Conservation (phyloP, 2,113 vertebrate species). For the Seriola rivoliana region DNA sequence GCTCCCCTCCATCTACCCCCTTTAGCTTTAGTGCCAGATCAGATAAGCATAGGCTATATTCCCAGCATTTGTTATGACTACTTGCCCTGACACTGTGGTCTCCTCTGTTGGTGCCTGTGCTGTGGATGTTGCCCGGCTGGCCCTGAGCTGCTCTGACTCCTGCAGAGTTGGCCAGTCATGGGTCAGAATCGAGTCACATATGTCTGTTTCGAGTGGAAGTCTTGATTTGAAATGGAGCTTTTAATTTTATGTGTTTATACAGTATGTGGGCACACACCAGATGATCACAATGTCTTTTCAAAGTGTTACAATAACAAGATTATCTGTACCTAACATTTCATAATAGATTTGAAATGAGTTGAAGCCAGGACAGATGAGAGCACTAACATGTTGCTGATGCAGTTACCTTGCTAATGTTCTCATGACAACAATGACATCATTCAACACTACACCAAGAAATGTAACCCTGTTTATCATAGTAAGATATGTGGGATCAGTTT, state of each 20-base stretch:
- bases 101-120: constrained; percentile 39
- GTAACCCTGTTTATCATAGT: constrained; percentile 30
- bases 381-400: constrained; percentile 44
- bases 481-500: constrained; percentile 30
- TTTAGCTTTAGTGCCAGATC: constrained; percentile 59
- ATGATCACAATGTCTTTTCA: neutral
- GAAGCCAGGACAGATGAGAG: constrained; percentile 50
- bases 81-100: constrained; percentile 55
- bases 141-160: constrained; percentile 34
- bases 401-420: constrained; percentile 44
- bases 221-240: neutral
- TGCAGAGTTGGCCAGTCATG: neutral
- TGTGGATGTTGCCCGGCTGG: constrained; percentile 36
- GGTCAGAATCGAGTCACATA: constrained; percentile 17
- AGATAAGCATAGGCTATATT: constrained; percentile 62
- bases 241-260: neutral
- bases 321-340: neutral
- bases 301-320: neutral
- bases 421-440: constrained; percentile 35
- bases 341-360: constrained; percentile 42
- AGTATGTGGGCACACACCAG: neutral
- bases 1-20: constrained; percentile 37
- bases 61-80: constrained; percentile 72
- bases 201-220: neutral
- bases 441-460: constrained; percentile 17